Evolutionary conservation across 92 coral and sea anemone genomes (phyloP).

Genomic region (Phenganax stokvisi): DNA sequence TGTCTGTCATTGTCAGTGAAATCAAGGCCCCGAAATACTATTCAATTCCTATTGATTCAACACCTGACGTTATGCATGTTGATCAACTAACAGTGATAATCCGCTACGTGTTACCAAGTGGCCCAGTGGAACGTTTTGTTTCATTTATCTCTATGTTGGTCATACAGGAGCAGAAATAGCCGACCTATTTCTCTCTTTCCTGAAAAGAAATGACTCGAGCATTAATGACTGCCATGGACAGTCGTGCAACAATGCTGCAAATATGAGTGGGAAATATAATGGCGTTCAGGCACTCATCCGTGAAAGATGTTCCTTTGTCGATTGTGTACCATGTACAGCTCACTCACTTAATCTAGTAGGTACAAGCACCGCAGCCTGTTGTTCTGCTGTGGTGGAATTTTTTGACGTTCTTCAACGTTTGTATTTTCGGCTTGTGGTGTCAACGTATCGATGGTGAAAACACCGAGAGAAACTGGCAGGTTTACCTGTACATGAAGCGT

Average conservation of each 20-base stretch:
- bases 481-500: background rate
- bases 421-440: background rate
- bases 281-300: background rate
- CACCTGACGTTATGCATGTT: slow-evolving; percentile 22
- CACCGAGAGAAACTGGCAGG: background rate
- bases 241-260: background rate
- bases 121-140: slow-evolving; percentile 7
- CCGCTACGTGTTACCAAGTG: background rate
- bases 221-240: background rate
- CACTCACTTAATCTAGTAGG: slow-evolving; percentile 5
- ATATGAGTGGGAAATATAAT: background rate
- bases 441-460: background rate
- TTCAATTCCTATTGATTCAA: slow-evolving; percentile 18
- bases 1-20: slow-evolving; percentile 15
- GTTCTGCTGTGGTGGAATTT: background rate
- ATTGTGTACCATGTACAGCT: background rate
- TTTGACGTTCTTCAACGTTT: background rate
- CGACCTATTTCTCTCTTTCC: background rate
- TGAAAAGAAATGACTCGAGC: background rate
- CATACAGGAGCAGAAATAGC: slow-evolving; percentile 1
- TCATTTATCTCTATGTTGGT: background rate
- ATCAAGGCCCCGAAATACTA: slow-evolving; percentile 19
- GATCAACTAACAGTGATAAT: slow-evolving; percentile 17
- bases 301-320: background rate
- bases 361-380: slow-evolving; percentile 1